Evolutionary conservation across 2,113 vertebrate species (phyloP), one percentile per base, ranked within the genome.

Genomic region (Butastur rufipennis): DNA sequence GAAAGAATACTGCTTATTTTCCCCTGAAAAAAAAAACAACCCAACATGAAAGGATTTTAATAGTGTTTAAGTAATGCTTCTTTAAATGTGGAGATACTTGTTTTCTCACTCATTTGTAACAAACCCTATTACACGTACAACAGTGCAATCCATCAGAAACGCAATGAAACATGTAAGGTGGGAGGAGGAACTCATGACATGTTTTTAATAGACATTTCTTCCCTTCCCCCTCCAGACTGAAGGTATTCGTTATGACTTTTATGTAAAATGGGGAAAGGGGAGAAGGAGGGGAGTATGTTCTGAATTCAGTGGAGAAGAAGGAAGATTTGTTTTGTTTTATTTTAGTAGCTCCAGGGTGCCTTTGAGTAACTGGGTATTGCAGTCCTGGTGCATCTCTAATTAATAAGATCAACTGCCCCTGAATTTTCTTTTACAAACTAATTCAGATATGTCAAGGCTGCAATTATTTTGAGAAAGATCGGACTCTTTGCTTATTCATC

Each of bases 391-490:
- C 95, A 97, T 96, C 97, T 98, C 97, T 98, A 98, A 98, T 98
- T 98, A 98, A 97, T 98, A 98, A 98, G 96, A 98, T 97, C 97
- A 98, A 98, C 97, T 98, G 97, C 97, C 94, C 96, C 97, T 96
- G 96, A 83, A 98, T 98, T 98, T 98, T 98, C 97, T 98, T 98
- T 98, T 97, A 96, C 96, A 98, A 98, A 98, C 97, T 98, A 97
- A 98, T 98, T 98, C 98, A 98, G 97, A 92, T 97, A 98, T 97
- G 98, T 98, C 98, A 98, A 96, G 89, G 84, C 93, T 97, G 97
- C 97, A 98, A 97, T 98, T 98, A 98, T 98, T 98, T 98, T 98
- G 97, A 97, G 97, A 98, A 98, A 97, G 97, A 98, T 98, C 95
- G 96, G 97, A 84, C 93, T 98, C 97, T 97, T 93, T 67, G 82